Conservation (phyloP, 1,140 invertebrate genomes). For the Drosophila jambulina region DNA sequence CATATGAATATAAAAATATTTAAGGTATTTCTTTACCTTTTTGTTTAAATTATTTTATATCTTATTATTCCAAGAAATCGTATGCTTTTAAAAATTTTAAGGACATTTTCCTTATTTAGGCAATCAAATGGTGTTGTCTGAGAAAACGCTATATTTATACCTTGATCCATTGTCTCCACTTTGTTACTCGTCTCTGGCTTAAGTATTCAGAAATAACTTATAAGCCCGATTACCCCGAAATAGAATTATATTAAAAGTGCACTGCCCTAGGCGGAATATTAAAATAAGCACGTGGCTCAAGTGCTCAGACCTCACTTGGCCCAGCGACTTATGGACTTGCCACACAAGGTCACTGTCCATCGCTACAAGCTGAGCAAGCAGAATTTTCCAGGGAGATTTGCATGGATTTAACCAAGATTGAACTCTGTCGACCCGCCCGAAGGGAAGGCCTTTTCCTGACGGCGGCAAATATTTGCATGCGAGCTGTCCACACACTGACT, state of each 20-base stretch:
- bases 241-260: slow-evolving; percentile 32
- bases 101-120: background rate
- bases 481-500: slow-evolving; percentile 37
- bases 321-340: slow-evolving; percentile 24
- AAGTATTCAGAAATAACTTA: slow-evolving; percentile 23
- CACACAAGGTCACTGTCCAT: slow-evolving; percentile 36
- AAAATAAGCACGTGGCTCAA: slow-evolving; percentile 20
- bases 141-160: background rate
- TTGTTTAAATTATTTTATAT: background rate
- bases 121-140: background rate
- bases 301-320: slow-evolving; percentile 40
- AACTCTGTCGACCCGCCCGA: slow-evolving; percentile 29
- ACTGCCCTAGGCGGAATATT: slow-evolving; percentile 34
- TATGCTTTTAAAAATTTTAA: background rate
- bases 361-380: slow-evolving; percentile 15
- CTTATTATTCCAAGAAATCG: background rate
- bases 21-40: too few relatives aligned
- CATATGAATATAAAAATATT: too few relatives aligned
- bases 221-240: slow-evolving; percentile 20
- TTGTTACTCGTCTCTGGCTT: background rate
- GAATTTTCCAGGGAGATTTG: slow-evolving; percentile 39
- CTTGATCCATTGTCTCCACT: background rate
- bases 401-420: slow-evolving; percentile 42
- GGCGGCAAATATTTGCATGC: slow-evolving; percentile 65
- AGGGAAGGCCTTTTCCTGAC: slow-evolving; percentile 37